phyloP scores from a whole-genome alignment of 2,797 vertebrate species.

The Periophthalmus magnuspinnatus region DNA sequence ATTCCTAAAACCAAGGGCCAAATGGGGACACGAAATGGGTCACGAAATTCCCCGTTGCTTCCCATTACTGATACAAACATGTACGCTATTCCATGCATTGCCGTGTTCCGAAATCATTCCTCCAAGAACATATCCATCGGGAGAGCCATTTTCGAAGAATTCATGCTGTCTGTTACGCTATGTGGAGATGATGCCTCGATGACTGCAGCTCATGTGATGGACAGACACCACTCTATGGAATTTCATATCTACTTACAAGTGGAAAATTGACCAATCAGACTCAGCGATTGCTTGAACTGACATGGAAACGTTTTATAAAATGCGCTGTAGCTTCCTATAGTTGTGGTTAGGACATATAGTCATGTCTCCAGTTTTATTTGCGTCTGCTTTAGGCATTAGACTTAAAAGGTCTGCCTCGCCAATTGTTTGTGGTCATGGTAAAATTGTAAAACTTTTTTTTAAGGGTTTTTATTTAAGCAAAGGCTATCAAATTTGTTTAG shows the following conservation, averaged over 20 bases:
- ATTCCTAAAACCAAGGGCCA: not conserved
- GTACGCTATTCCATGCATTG: not conserved
- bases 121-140: not conserved
- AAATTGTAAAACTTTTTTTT: not conserved
- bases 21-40: not conserved
- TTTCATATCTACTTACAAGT: not conserved
- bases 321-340: not conserved
- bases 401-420: not conserved
- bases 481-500: not conserved
- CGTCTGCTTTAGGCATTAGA: not conserved
- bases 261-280: not conserved
- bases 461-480: not conserved
- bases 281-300: not conserved
- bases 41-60: not conserved
- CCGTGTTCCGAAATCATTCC: not conserved
- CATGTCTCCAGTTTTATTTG: not conserved
- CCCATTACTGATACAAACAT: not conserved
- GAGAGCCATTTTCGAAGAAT: not conserved
- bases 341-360: not conserved
- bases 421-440: not conserved
- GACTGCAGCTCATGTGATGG: not conserved
- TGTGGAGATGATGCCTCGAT: not conserved
- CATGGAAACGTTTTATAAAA: not conserved
- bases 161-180: not conserved
- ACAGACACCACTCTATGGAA: constrained; percentile 3